A percentile compares a stretch with the other conserved stretches of the same genome.
phyloP scores from a whole-genome alignment of 2,888 invertebrate species.

The Nasonovia ribisnigri region DNA sequence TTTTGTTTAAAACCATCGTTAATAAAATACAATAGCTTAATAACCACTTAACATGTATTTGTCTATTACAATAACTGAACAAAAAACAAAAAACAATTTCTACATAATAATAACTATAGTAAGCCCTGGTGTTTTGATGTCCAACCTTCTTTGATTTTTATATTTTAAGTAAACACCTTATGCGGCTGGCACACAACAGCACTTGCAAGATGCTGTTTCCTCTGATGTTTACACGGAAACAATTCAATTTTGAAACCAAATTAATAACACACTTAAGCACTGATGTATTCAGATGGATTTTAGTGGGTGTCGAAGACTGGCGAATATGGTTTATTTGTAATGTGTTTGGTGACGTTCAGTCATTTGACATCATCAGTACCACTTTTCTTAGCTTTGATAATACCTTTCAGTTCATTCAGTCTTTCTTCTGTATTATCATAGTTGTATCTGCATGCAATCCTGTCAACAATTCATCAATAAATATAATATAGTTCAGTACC shows the following conservation, averaged over 20 bases:
- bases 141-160: not conserved
- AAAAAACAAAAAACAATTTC: not conserved
- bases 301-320: too few relatives aligned
- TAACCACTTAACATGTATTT: conserved; percentile 18
- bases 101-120: not conserved
- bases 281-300: not conserved
- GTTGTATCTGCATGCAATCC: conserved; percentile 36
- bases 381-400: conserved; percentile 31
- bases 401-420: conserved; percentile 27
- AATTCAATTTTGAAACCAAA: not conserved
- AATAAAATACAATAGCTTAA: conserved; percentile 58
- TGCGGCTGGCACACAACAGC: not conserved
- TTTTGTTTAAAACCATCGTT: conserved; percentile 32
- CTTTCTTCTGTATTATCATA: conserved; percentile 6
- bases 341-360: not conserved
- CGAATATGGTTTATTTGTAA: not conserved
- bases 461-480: conserved; percentile 30
- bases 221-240: not conserved
- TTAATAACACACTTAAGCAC: not conserved
- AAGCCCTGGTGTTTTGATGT: not conserved
- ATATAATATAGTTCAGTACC: not conserved
- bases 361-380: not conserved
- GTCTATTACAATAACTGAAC: not conserved
- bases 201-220: not conserved
- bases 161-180: not conserved